Percentiles rank a stretch among this genome's conserved stretches.
phyloP scores from a whole-genome alignment of 1,140 invertebrate genomes.

The Himalopsyche phryganea region DNA sequence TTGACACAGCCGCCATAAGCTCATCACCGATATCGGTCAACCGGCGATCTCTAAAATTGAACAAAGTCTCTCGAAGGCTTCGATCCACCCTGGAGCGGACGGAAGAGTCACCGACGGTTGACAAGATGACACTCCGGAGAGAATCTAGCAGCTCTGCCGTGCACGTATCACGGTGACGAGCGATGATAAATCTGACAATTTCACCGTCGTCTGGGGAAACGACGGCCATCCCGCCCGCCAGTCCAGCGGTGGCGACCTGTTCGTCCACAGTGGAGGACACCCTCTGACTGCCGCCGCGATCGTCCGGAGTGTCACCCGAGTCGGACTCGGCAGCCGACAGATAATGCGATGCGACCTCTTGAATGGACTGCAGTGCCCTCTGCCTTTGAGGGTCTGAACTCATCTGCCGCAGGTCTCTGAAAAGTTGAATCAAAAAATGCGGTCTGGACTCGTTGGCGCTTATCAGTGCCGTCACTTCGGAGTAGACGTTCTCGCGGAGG shows the following conservation, averaged over 20 bases:
- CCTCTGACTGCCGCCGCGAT: conserved; percentile 11
- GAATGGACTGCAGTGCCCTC: conserved; percentile 58
- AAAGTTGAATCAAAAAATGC: conserved; percentile 64
- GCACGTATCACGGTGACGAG: conserved; percentile 44
- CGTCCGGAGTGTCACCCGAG: conserved; percentile 25
- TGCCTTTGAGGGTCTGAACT: conserved; percentile 63
- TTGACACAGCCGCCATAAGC: conserved; percentile 44
- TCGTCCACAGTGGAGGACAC: conserved; percentile 6
- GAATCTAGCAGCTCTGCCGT: conserved; percentile 43
- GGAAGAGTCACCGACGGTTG: conserved; percentile 35
- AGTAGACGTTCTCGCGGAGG: conserved; percentile 64
- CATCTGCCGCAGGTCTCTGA: conserved; percentile 62
- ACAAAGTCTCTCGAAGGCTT: conserved; percentile 40
- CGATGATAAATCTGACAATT: conserved; percentile 46
- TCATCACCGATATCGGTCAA: conserved; percentile 46
- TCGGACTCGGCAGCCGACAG: conserved; percentile 39
- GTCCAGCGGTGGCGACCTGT: background rate
- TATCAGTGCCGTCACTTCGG: conserved; percentile 66
- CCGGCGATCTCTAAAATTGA: conserved; percentile 45
- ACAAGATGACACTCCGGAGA: conserved; percentile 40
- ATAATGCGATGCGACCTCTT: conserved; percentile 49
- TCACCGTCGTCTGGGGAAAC: conserved; percentile 42
- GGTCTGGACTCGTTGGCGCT: conserved; percentile 65
- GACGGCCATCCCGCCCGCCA: conserved; percentile 6
- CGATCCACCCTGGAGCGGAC: conserved; percentile 37